Evolutionary conservation across 2,888 invertebrate species (phyloP).

Genomic region (Petrophora chlorosata): DNA sequence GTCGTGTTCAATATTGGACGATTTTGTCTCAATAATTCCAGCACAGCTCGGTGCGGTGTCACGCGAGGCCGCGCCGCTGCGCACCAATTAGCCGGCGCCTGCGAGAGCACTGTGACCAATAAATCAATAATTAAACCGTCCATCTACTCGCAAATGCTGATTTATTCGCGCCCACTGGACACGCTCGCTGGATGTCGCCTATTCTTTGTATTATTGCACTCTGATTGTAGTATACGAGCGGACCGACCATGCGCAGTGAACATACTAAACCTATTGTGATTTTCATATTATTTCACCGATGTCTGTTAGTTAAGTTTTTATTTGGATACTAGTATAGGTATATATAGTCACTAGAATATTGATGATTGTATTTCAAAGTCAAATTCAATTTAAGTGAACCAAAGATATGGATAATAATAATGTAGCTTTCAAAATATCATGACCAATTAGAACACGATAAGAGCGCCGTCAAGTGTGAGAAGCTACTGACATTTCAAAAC

Average conservation of each 20-base stretch:
- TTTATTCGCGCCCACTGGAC: conserved; percentile 74
- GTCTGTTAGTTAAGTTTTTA: too few species aligned
- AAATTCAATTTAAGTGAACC: neutral
- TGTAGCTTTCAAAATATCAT: conserved; percentile 3
- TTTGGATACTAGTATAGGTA: too few species aligned
- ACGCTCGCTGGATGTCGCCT: conserved; percentile 62
- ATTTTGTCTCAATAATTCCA: conserved; percentile 75
- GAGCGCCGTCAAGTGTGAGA: conserved; percentile 43
- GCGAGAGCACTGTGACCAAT: conserved; percentile 62
- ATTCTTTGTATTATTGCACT: conserved; percentile 51
- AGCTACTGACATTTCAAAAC: conserved; percentile 51
- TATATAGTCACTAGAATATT: too few species aligned
- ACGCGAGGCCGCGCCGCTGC: conserved; percentile 68
- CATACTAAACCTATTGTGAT: conserved; percentile 12
- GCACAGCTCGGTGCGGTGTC: conserved; percentile 60
- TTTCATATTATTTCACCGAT: too few species aligned
- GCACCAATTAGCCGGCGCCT: conserved; percentile 78
- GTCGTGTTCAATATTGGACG: conserved; percentile 69
- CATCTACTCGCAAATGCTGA: conserved; percentile 80
- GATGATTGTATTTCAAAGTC: neutral
- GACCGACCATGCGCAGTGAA: conserved; percentile 19
- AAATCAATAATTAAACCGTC: conserved; percentile 83
- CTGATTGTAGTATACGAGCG: conserved; percentile 53
- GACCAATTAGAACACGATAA: conserved; percentile 33
- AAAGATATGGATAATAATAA: neutral